Conservation (phyloP, 2,113 vertebrate species). For the Microtus oregoni region DNA sequence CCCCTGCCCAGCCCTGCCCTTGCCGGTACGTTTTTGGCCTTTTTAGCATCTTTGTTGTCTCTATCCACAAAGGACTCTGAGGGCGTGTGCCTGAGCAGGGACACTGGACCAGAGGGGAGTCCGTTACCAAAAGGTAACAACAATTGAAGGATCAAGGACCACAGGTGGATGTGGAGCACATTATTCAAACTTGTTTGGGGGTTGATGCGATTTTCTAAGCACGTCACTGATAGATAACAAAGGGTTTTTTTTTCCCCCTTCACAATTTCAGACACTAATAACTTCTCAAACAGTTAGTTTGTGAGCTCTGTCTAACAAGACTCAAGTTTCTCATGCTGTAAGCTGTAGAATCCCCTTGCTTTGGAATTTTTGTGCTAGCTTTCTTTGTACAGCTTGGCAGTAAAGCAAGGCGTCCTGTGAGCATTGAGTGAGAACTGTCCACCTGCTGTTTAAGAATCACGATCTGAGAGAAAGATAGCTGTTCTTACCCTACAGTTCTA, state of each 20-base stretch:
- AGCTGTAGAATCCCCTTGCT: conserved; percentile 46
- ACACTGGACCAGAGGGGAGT: background rate
- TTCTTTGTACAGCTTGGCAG: conserved; percentile 32
- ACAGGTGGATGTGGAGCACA: background rate
- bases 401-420: background rate
- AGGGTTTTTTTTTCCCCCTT: background rate
- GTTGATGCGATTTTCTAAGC: background rate
- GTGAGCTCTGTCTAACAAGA: background rate
- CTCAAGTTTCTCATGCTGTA: conserved; percentile 42
- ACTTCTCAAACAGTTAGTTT: conserved; percentile 14
- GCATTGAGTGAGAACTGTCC: conserved; percentile 32
- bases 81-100: background rate
- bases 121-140: background rate
- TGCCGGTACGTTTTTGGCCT: background rate
- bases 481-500: conserved; percentile 43
- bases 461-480: conserved; percentile 35
- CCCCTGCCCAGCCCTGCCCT: background rate
- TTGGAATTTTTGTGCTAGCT: conserved; percentile 12
- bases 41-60: background rate
- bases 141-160: background rate
- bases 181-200: background rate
- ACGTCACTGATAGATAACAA: background rate
- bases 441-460: conserved; percentile 52
- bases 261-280: conserved; percentile 35
- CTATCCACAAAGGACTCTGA: background rate